phyloP scores from a whole-genome alignment of 2,888 invertebrate genomes.

The Onthophagus sagittarius region DNA sequence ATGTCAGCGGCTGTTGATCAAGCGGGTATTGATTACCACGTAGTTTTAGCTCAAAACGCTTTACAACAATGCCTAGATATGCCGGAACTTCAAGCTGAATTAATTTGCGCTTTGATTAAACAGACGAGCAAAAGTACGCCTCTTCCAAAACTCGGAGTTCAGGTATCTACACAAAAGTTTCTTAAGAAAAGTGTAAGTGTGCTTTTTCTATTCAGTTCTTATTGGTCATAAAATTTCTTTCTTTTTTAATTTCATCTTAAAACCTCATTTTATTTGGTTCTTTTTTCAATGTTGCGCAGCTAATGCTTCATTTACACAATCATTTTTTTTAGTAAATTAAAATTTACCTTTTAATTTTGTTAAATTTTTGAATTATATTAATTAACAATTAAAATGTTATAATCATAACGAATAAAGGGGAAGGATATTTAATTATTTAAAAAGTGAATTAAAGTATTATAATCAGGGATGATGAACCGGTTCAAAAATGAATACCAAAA shows the following conservation, averaged over 20 bases:
- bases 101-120: conserved; percentile 85
- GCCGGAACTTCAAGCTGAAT: conserved; percentile 88
- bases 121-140: conserved; percentile 87
- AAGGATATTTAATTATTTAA: too few species aligned
- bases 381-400: too few species aligned
- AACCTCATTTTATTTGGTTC: not conserved
- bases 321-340: not conserved
- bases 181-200: conserved; percentile 62
- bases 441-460: too few species aligned
- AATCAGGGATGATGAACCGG: too few species aligned
- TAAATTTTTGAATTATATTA: too few species aligned
- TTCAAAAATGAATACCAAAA: too few species aligned
- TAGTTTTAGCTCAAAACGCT: conserved; percentile 94
- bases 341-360: too few species aligned
- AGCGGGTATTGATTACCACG: conserved; percentile 95
- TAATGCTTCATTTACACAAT: conserved; percentile 6
- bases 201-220: conserved; percentile 47
- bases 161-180: conserved; percentile 54
- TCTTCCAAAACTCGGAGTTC: conserved; percentile 58
- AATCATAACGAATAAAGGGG: too few species aligned
- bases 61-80: conserved; percentile 88
- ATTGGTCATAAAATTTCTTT: not conserved
- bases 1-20: conserved; percentile 95
- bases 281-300: conserved; percentile 2
- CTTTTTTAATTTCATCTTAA: conserved; percentile 9